These are phyloP conservation scores for Limnodromus scolopaceus DNA, from an alignment of 2,797 vertebrate species.

Conservation along the genomic window DNA sequence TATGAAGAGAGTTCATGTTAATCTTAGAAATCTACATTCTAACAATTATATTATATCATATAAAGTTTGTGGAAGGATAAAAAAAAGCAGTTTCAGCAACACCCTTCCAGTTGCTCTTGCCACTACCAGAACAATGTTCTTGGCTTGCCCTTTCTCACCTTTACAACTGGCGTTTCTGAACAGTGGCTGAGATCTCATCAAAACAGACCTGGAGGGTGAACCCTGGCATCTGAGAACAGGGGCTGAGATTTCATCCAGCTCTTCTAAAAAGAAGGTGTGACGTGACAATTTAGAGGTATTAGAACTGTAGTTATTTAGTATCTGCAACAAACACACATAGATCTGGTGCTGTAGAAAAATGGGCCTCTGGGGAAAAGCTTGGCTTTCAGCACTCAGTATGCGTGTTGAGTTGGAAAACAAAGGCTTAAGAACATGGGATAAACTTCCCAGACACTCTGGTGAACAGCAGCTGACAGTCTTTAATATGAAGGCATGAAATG, in stretches of 20 bases:
- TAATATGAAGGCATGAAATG: not conserved
- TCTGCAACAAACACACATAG: conserved; percentile 4
- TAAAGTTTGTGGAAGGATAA: not conserved
- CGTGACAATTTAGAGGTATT: conserved; percentile 26
- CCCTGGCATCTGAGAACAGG: not conserved
- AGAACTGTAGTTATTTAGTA: conserved; percentile 35
- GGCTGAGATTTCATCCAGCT: not conserved
- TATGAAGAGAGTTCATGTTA: not conserved
- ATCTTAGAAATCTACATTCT: not conserved
- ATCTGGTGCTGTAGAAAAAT: not conserved
- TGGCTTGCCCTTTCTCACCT: not conserved
- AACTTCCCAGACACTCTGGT: not conserved
- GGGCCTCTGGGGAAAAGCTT: not conserved
- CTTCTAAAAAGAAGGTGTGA: not conserved
- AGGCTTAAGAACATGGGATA: not conserved
- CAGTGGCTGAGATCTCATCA: not conserved
- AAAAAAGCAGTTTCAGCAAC: not conserved
- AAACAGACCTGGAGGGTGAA: not conserved
- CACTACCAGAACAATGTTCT: not conserved
- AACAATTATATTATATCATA: not conserved
- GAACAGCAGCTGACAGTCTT: conserved; percentile 22
- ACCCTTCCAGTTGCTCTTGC: not conserved
- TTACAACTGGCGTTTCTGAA: not conserved
- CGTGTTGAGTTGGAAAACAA: conserved; percentile 27
- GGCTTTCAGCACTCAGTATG: conserved; percentile 8